These are phyloP conservation scores for Rhynchophorus ferrugineus DNA, from an alignment of 1,140 invertebrate species.

Conservation along the genomic window DNA sequence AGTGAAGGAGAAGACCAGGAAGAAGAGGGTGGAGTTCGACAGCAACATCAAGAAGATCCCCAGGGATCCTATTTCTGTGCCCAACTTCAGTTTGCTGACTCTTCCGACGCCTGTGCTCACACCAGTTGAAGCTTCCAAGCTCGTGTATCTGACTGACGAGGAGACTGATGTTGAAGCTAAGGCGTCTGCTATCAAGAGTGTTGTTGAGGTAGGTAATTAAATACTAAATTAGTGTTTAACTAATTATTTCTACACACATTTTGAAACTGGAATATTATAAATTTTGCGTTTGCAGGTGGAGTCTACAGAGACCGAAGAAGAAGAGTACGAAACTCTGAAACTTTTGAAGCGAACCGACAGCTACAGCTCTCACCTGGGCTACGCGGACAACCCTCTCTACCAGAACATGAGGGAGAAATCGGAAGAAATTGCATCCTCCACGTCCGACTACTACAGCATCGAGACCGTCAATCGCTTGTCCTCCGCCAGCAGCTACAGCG, in stretches of 20 bases:
- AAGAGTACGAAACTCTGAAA: constrained; percentile 7
- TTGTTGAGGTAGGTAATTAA: constrained; percentile 8
- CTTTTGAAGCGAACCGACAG: constrained; percentile 39
- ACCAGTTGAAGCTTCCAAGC: constrained; percentile 58
- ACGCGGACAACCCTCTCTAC: constrained; percentile 51
- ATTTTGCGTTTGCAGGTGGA: not conserved
- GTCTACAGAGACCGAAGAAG: constrained; percentile 5
- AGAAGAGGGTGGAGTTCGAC: constrained; percentile 39
- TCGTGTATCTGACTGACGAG: constrained; percentile 64
- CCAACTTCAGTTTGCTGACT: constrained; percentile 61
- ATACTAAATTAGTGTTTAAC: no score
- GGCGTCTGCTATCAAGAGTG: not conserved
- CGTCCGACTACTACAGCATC: constrained; percentile 70
- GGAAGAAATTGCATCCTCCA: constrained; percentile 56
- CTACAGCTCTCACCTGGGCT: constrained; percentile 51
- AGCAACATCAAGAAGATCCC: constrained; percentile 45
- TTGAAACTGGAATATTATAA: not conserved
- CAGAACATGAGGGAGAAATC: constrained; percentile 54
- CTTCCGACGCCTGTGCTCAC: constrained; percentile 59
- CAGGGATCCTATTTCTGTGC: constrained; percentile 66
- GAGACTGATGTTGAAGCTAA: constrained; percentile 36
- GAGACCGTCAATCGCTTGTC: constrained; percentile 54
- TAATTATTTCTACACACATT: not conserved
- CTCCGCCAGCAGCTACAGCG: constrained; percentile 46
- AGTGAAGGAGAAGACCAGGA: constrained; percentile 25